Percentiles rank a stretch among this genome's conserved stretches.
These are phyloP conservation scores for Thymelicus sylvestris DNA, from an alignment of 2,888 invertebrate species.

Conservation along the genomic window DNA sequence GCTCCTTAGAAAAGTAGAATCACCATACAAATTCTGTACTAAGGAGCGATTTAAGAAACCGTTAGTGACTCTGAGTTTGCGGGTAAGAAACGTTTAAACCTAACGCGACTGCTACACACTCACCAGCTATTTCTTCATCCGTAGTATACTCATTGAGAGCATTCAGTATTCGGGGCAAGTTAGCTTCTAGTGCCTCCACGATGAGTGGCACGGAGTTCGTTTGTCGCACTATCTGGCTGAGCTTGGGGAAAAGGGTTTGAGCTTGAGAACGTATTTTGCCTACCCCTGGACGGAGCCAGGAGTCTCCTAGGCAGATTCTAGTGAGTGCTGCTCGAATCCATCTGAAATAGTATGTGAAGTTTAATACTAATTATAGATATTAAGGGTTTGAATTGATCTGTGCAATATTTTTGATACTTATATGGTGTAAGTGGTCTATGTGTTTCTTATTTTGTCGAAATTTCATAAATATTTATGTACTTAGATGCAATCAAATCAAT, in stretches of 20 bases:
- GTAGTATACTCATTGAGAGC: constrained; percentile 77
- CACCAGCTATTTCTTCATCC: constrained; percentile 79
- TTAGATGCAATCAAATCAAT: too few species aligned
- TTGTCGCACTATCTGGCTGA: constrained; percentile 70
- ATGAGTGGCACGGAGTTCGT: constrained; percentile 67
- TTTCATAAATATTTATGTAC: too few species aligned
- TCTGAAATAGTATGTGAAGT: constrained; percentile 50
- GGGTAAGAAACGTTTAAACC: too few species aligned
- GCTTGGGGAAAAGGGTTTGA: constrained; percentile 72
- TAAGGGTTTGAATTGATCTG: too few species aligned
- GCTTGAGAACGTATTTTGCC: constrained; percentile 79
- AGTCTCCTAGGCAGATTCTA: constrained; percentile 74
- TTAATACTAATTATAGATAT: too few species aligned
- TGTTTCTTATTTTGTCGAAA: too few species aligned
- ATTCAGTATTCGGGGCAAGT: constrained; percentile 70
- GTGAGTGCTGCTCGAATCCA: constrained; percentile 79
- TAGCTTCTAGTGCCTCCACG: constrained; percentile 73
- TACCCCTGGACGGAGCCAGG: constrained; percentile 77
- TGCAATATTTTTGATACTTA: too few species aligned
- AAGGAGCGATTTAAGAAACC: too few species aligned
- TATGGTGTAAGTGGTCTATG: too few species aligned
- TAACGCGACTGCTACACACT: constrained; percentile 11
- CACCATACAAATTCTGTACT: too few species aligned
- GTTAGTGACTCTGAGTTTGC: too few species aligned
- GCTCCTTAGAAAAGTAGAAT: too few species aligned